Conservation (phyloP, 2,113 vertebrate genomes). For the Phalacrocorax brasilianus region DNA sequence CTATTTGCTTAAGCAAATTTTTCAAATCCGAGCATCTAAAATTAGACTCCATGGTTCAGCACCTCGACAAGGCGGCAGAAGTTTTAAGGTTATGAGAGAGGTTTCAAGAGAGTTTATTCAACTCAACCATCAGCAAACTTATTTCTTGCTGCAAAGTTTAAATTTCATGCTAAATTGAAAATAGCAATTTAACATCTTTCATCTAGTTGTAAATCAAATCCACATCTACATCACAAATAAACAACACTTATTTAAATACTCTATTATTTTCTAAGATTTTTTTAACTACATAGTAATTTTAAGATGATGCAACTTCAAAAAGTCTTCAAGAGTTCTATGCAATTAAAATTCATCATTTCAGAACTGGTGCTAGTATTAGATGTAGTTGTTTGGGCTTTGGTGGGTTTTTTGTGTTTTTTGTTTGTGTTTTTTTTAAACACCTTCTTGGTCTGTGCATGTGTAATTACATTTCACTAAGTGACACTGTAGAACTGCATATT, state of each 20-base stretch:
- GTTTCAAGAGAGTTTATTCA: background rate
- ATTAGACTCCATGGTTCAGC: background rate
- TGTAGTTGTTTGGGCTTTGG: background rate
- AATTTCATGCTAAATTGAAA: background rate
- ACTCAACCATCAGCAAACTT: background rate
- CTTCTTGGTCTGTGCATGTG: background rate
- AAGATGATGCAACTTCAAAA: background rate
- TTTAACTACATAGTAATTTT: background rate
- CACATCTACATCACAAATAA: background rate
- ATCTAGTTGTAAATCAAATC: background rate
- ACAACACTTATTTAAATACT: background rate
- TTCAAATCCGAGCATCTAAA: background rate
- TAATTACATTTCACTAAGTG: background rate
- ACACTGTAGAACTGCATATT: background rate
- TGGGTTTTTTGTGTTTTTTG: too few species aligned
- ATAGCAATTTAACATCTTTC: background rate
- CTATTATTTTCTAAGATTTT: background rate
- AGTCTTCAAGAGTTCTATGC: background rate
- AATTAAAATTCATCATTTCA: background rate
- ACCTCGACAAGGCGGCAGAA: background rate
- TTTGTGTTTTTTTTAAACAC: background rate
- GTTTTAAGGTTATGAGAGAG: background rate
- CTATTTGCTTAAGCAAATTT: background rate
- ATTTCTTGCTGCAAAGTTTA: background rate
- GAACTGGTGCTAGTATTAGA: background rate